Evolutionary conservation across 2,888 invertebrate species (phyloP).

Genomic region (Masnerella sp.): DNA sequence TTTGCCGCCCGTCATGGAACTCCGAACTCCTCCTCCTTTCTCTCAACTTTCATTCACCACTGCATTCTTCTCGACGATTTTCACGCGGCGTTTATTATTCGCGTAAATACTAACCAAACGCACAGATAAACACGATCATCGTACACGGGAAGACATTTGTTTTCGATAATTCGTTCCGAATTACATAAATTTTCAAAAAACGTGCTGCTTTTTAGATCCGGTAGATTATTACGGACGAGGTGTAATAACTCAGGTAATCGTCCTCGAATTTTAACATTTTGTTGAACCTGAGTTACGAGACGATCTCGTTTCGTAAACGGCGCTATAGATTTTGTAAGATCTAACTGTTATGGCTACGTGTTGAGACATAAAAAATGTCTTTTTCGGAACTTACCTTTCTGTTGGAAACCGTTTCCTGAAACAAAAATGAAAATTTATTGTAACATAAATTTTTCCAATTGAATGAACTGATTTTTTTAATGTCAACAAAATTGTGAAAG

Average conservation of each 20-base stretch:
- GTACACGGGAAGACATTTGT: background rate
- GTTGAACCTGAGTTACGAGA: slow-evolving; percentile 19
- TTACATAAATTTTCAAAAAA: slow-evolving; percentile 35
- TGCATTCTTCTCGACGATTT: slow-evolving; percentile 22
- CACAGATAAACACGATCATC: background rate
- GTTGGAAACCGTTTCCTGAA: background rate
- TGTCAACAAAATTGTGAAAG: too few relatives aligned
- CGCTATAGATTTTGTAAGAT: slow-evolving; percentile 15
- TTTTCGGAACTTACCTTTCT: slow-evolving; percentile 13
- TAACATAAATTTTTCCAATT: too few relatives aligned
- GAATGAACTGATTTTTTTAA: too few relatives aligned
- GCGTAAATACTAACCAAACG: background rate
- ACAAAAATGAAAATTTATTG: slow-evolving; percentile 17
- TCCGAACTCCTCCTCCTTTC: slow-evolving; percentile 41
- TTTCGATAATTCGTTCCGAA: slow-evolving; percentile 7
- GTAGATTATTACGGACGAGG: slow-evolving; percentile 34
- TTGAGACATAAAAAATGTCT: slow-evolving; percentile 24
- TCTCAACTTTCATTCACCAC: slow-evolving; percentile 45
- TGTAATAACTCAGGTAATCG: slow-evolving; percentile 19
- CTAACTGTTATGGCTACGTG: slow-evolving; percentile 21
- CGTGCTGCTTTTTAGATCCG: slow-evolving; percentile 26
- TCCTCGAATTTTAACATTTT: background rate
- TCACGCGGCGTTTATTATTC: slow-evolving; percentile 26
- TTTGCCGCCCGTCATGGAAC: slow-evolving; percentile 65
- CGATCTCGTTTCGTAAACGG: slow-evolving; percentile 20